Evolutionary conservation across 2,113 vertebrate species (phyloP).

Genomic region (Peromyscus leucopus): DNA sequence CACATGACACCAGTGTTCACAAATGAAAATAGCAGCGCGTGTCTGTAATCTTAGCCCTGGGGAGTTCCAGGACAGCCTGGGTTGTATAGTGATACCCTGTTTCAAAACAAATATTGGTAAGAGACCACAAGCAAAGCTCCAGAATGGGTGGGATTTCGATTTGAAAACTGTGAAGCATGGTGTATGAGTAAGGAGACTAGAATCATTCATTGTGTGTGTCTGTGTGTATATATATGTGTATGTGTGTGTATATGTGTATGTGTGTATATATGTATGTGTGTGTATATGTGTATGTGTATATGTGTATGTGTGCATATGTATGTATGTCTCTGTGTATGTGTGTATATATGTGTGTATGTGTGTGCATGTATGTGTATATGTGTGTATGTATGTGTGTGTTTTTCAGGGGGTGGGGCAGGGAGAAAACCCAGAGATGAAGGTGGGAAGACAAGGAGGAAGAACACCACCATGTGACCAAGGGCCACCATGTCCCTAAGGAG

Average conservation of each 20-base stretch:
- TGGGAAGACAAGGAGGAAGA: neutral
- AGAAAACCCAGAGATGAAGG: neutral
- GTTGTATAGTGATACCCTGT: too few relatives aligned
- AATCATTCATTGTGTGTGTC: neutral
- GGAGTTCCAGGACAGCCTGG: neutral
- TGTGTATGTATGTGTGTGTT: too few relatives aligned
- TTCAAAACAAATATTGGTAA: neutral
- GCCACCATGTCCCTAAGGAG: too few relatives aligned
- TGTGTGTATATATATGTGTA: too few relatives aligned
- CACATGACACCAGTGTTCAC: neutral
- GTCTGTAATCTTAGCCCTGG: neutral
- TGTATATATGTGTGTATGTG: too few relatives aligned
- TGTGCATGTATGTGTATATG: too few relatives aligned
- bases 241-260: neutral
- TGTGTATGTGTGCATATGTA: too few relatives aligned
- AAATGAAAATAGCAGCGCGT: neutral
- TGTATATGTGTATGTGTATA: too few relatives aligned
- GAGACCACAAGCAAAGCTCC: neutral
- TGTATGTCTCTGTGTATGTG: too few relatives aligned
- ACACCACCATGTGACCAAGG: fast-evolving
- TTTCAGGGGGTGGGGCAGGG: too few relatives aligned
- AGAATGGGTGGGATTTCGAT: neutral
- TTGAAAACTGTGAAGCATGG: neutral
- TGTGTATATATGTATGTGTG: fast-evolving
- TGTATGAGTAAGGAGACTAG: neutral